phyloP scores from a whole-genome alignment of 2,888 invertebrate genomes.

The Sminthurinus aureus region DNA sequence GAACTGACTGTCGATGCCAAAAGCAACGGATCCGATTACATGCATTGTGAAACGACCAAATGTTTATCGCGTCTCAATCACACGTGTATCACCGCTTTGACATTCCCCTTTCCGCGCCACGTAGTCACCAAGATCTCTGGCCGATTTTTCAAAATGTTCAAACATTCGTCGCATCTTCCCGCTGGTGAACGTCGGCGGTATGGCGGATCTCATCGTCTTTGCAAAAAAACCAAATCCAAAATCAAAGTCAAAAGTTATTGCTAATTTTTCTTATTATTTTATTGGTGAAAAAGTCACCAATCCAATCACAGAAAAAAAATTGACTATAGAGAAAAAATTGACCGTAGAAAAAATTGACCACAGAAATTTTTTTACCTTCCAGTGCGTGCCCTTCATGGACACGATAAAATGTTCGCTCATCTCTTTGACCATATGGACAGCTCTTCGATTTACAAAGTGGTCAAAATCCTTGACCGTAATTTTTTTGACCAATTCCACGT shows the following conservation, averaged over 20 bases:
- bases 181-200: conserved; percentile 54
- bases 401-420: conserved; percentile 5
- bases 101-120: neutral
- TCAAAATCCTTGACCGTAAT: conserved; percentile 36
- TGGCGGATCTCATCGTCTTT: conserved; percentile 43
- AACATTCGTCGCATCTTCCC: conserved; percentile 48
- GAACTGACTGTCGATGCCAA: conserved; percentile 63
- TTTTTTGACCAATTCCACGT: conserved; percentile 20
- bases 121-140: conserved; percentile 34
- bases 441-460: conserved; percentile 26
- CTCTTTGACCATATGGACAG: neutral
- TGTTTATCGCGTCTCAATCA: conserved; percentile 19
- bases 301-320: too few relatives aligned
- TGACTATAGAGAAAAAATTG: too few relatives aligned
- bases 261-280: too few relatives aligned
- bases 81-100: too few relatives aligned
- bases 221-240: too few relatives aligned
- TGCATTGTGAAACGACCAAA: conserved; percentile 49
- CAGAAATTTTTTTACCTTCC: conserved; percentile 50
- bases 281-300: too few relatives aligned
- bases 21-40: conserved; percentile 63
- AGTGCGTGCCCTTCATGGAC: conserved; percentile 30
- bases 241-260: too few relatives aligned
- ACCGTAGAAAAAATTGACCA: too few relatives aligned
- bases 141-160: conserved; percentile 47